These are phyloP conservation scores for Deladenus siricidicola DNA, from an alignment of 2,888 invertebrate species.

Conservation along the genomic window DNA sequence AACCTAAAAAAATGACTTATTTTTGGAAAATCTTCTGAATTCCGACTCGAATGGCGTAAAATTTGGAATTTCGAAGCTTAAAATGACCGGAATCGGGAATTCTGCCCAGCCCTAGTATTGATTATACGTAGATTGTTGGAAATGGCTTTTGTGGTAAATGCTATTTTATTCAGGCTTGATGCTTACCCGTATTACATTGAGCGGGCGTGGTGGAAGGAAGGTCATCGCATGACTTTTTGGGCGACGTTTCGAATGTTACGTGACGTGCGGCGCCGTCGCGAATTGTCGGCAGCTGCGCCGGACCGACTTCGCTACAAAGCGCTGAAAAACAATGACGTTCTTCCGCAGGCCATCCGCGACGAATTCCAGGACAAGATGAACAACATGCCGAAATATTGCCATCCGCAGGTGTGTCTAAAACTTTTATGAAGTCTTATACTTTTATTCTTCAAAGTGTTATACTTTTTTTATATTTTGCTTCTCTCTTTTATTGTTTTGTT, in stretches of 20 bases:
- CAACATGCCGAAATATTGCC: constrained; percentile 41
- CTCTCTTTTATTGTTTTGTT: no score
- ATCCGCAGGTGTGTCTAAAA: constrained; percentile 4
- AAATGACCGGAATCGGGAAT: no score
- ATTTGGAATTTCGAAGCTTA: no score
- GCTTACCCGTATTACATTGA: constrained; percentile 45
- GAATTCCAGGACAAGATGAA: constrained; percentile 53
- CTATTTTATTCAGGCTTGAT: constrained; percentile 27
- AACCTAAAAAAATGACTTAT: no score
- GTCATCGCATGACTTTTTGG: constrained; percentile 58
- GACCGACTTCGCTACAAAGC: constrained; percentile 73
- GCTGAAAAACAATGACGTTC: constrained; percentile 72
- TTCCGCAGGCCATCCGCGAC: constrained; percentile 62
- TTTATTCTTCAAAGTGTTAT: no score
- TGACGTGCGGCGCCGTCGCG: constrained; percentile 73
- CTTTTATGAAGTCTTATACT: no score
- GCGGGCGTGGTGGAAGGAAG: constrained; percentile 53
- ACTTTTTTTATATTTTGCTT: no score
- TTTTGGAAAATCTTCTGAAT: no score
- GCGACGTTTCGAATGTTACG: constrained; percentile 75
- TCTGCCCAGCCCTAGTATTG: no score
- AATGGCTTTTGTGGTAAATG: neutral
- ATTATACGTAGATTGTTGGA: no score
- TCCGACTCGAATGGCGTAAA: no score
- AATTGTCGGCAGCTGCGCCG: constrained; percentile 63